Base-by-base conservation (phyloP, 2,888 invertebrate species). In the Lysandra bellargus region DNA sequence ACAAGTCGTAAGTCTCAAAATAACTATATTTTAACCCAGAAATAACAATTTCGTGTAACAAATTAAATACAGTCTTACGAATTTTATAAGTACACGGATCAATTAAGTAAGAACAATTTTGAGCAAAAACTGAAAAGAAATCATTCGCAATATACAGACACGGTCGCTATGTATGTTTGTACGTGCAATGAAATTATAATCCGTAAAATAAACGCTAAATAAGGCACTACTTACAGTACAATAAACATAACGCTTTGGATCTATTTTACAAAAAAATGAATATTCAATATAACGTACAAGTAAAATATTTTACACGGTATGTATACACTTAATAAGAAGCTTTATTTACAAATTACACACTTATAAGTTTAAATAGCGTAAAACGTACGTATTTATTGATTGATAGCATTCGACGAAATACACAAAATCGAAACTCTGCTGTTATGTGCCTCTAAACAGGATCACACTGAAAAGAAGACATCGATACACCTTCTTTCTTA, bases 31-130 rank as follows among this genome's bases (percentile, higher is more conserved):
- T 76, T 88, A 92, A 93, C 91, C 89, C 91, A 91, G 91, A 91
- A 88, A 91, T 92, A 93, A 93, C 92, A 90, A 93, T 90, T 89
- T 92, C 91, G 93, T 91, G 92, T 92, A 94, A 94, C 90, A 91
- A 92, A 92, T 90, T 91, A 92, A 89, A 92, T 92, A 94, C 94
- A 94, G 94, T 94, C 94, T 94, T 94, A 93, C 92, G 89, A 93
- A 92, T 94, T 93, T 90, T 87, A 92, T 94, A 94, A 94, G 94
- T 94, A 94, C 94, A 90, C 86, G 91, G 90, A 90, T 90, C 88
- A 86, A 87, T 85, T 82, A 83, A 85, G 88, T 69, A 69, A 89
- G 87, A 84, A 80, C 83, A 90, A 91, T 90, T 90, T 92, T 93
- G 92, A 93, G 92, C 92, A 91, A 91, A 90, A 87, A 84, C 84